Evolutionary conservation across 2,888 invertebrate genomes (phyloP).

Genomic region (Leptinotarsa peninsularis): DNA sequence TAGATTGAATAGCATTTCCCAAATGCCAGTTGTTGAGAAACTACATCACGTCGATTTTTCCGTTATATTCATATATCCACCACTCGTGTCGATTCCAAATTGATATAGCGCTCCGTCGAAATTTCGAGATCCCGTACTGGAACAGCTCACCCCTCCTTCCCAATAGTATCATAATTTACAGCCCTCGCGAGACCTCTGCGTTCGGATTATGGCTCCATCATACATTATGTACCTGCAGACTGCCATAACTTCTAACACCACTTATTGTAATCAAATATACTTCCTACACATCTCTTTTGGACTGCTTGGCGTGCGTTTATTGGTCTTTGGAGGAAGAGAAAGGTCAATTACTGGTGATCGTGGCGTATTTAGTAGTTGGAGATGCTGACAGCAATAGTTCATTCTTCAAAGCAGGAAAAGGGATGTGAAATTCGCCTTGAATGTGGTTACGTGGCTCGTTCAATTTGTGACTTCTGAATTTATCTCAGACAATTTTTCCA

Average conservation of each 20-base stretch:
- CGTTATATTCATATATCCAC: no score
- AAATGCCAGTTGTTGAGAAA: no score
- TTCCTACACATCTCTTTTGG: constrained; percentile 22
- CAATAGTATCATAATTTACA: constrained; percentile 54
- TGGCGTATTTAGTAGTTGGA: no score
- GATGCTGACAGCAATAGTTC: no score
- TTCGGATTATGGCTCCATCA: constrained; percentile 55
- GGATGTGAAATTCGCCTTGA: no score
- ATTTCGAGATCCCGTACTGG: constrained; percentile 5
- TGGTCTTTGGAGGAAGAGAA: neutral
- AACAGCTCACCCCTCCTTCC: constrained; percentile 25
- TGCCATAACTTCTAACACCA: constrained; percentile 54
- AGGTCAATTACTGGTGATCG: no score
- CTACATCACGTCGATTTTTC: no score
- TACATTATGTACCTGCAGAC: constrained; percentile 55
- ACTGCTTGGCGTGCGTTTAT: neutral
- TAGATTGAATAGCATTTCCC: no score
- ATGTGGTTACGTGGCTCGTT: no score
- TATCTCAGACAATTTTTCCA: no score
- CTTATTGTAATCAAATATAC: constrained; percentile 55
- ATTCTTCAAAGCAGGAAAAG: no score
- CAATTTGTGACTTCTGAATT: no score
- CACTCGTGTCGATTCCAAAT: constrained; percentile 4
- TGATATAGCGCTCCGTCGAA: constrained; percentile 15
- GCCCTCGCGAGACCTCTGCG: constrained; percentile 51